Base-by-base conservation (phyloP, 1,140 invertebrate species). In the Solenopsis invicta region DNA sequence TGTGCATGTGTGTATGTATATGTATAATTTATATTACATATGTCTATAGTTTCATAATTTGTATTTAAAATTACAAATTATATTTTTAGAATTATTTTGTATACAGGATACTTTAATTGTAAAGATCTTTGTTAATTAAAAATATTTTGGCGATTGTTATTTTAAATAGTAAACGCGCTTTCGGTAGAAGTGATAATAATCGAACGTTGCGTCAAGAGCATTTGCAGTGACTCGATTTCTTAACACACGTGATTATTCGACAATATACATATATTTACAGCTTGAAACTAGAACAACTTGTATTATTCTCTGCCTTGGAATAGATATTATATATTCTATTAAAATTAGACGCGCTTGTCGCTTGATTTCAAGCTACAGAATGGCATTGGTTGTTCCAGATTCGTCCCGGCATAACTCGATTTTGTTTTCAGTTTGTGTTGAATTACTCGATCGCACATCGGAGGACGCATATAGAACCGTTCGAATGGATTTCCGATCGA, bases 161-260 rank as follows among this genome's bases (percentile, higher is more conserved):
- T 41, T 34, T 45, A 71, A 72, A 54, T 54, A 10, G 16, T 66
- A 2, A 50, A 64, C 34, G 10, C 18, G 18, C 24, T 37, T 41
- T 76, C 13, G 29, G 2, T 54, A 18, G 12, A 82, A 45, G 71
- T 66, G 78, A 59, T 72, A 82, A 82, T 82, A 72, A 61, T 66
- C 45, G 12, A 24, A 72, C 8, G 6, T 81, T 48, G 37, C 67
- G 18, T 72, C 67, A 82, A 72, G 24, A 72, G 29, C 8, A 59
- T 45, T 80, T 59, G 37, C 21, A 71, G 12, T 81, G 78, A 82
- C 24, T 74, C 12, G 37, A 52, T 48, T 29, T 74, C 45, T 59
- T 74, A 62, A 82, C 9, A 71, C 41, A 29, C 48, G 16, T n/a
- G n/a, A 72, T 34, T 72, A 80, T 45, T 82, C 67, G 67, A 72